Evolutionary conservation across 2,888 invertebrate genomes (phyloP).

Genomic region (Ametastegia equiseti): DNA sequence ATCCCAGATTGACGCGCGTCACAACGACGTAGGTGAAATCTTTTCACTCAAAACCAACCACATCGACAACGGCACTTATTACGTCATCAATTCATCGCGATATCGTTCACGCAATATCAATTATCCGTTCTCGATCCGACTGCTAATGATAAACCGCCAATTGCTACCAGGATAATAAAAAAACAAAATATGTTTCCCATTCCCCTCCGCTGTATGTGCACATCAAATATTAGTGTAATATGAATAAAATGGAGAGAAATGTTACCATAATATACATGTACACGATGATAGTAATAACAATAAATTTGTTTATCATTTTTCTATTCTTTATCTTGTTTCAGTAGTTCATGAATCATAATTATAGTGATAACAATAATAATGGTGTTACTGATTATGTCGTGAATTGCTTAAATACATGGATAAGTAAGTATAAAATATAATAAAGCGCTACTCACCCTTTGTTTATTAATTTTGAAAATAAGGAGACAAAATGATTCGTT

Average conservation of each 20-base stretch:
- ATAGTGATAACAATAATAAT: neutral
- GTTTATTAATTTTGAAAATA: conserved; percentile 4
- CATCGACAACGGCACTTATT: no score
- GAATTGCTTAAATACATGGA: neutral
- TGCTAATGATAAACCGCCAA: neutral
- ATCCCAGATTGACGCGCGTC: no score
- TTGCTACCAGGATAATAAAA: neutral
- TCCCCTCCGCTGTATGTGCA: no score
- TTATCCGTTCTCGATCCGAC: neutral
- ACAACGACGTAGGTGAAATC: no score
- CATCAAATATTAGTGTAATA: neutral
- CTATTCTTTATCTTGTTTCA: neutral
- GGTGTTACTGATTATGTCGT: neutral
- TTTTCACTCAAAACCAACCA: no score
- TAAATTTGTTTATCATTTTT: neutral
- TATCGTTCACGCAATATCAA: neutral
- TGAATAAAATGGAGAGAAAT: neutral
- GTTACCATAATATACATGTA: neutral
- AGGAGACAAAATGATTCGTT: no score
- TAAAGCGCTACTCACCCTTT: conserved; percentile 4
- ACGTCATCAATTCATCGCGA: conserved; percentile 1
- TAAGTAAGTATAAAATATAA: neutral
- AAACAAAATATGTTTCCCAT: no score
- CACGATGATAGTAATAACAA: neutral
- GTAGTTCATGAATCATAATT: neutral